Evolutionary conservation across 2,888 invertebrate species (phyloP).

Genomic region (Drosophila meridionalis): DNA sequence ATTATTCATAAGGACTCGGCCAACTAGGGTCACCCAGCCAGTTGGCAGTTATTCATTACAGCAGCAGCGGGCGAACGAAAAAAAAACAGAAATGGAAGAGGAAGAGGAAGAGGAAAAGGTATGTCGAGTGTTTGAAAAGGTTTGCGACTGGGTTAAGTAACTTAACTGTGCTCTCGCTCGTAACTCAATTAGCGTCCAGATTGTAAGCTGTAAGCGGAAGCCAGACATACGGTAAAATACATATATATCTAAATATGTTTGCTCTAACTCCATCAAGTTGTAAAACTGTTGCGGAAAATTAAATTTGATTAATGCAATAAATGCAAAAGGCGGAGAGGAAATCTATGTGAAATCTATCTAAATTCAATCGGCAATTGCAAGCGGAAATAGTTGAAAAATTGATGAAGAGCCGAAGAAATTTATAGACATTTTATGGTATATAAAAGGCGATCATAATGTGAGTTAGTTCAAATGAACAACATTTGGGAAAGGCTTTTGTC

Average conservation of each 20-base stretch:
- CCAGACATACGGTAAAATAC: background rate
- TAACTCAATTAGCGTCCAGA: conserved; percentile 31
- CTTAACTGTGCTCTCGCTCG: conserved; percentile 8
- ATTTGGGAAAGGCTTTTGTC: background rate
- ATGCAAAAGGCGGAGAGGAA: background rate
- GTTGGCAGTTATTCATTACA: conserved; percentile 58
- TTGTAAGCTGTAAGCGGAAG: background rate
- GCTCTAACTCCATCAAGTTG: background rate
- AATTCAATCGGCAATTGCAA: background rate
- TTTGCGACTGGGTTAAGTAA: conserved; percentile 34
- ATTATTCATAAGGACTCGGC: conserved; percentile 77
- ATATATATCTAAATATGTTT: background rate
- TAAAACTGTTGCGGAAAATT: conserved; percentile 14
- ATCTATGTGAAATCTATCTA: too few species aligned
- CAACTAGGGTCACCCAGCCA: conserved; percentile 22
- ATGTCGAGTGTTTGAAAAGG: conserved; percentile 23
- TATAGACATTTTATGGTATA: background rate
- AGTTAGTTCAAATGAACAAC: background rate
- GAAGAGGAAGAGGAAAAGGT: conserved; percentile 21
- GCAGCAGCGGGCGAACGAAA: background rate
- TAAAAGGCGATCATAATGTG: background rate
- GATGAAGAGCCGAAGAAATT: background rate
- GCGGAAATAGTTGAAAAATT: background rate
- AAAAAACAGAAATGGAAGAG: background rate
- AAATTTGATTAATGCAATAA: conserved; percentile 19